A percentile compares a stretch with the other conserved stretches of the same genome.
Evolutionary conservation across 2,113 vertebrate species (phyloP).

Genomic region (Rutilus rutilus): DNA sequence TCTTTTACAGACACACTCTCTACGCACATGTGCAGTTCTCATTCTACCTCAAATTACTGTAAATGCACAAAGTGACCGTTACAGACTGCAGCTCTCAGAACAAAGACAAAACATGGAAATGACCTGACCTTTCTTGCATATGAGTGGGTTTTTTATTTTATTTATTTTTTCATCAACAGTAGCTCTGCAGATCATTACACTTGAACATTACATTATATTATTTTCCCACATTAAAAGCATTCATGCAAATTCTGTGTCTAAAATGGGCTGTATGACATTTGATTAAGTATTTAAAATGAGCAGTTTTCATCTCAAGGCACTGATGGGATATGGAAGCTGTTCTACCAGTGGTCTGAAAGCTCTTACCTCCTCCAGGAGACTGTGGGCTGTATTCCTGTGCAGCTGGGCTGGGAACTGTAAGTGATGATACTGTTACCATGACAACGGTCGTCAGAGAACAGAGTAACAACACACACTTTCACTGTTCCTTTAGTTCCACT

Average conservation of each 20-base stretch:
- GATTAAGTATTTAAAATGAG: not conserved
- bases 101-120: not conserved
- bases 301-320: not conserved
- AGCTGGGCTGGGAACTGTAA: slow-evolving; percentile 78
- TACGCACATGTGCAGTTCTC: too few relatives aligned
- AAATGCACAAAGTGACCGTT: too few relatives aligned
- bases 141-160: too few relatives aligned
- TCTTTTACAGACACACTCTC: too few relatives aligned
- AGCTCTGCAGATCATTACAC: too few relatives aligned
- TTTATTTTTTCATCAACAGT: too few relatives aligned
- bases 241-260: not conserved
- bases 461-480: slow-evolving; percentile 76
- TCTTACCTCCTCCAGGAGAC: slow-evolving; percentile 81
- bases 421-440: slow-evolving; percentile 67
- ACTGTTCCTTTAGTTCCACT: slow-evolving; percentile 78
- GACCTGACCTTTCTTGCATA: too few relatives aligned
- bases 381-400: slow-evolving; percentile 71
- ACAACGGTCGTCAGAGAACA: slow-evolving; percentile 69
- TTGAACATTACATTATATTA: too few relatives aligned
- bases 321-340: not conserved
- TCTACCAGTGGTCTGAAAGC: not conserved
- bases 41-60: too few relatives aligned
- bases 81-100: too few relatives aligned
- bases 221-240: too few relatives aligned
- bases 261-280: not conserved